These are phyloP conservation scores for Thecocarcelia acutangulata DNA, from an alignment of 2,888 invertebrate genomes.

Conservation along the genomic window DNA sequence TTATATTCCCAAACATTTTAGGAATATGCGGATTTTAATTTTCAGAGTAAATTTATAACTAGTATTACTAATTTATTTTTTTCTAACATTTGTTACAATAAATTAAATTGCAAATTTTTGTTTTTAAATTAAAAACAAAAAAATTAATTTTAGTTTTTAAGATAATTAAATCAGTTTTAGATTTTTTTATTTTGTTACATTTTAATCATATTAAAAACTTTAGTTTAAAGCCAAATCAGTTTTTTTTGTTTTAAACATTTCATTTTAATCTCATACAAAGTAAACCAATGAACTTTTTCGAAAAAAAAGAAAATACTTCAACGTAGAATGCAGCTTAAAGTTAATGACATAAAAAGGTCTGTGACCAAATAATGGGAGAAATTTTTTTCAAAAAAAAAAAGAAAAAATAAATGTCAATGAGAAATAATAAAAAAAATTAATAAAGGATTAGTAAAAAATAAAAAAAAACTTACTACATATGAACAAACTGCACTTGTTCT, in stretches of 20 bases:
- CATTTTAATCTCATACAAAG: slow-evolving; percentile 31
- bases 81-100: no score
- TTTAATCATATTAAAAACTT: slow-evolving; percentile 12
- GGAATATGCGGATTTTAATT: no score
- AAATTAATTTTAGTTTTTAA: neutral
- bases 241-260: slow-evolving; percentile 4
- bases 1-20: no score
- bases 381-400: slow-evolving; percentile 12
- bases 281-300: slow-evolving; percentile 30
- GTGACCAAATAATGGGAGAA: slow-evolving; percentile 54
- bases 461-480: neutral
- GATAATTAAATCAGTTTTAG: slow-evolving; percentile 1
- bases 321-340: slow-evolving; percentile 42
- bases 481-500: neutral
- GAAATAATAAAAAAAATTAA: slow-evolving; percentile 18
- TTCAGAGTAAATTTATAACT: no score
- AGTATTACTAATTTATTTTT: no score
- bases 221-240: neutral
- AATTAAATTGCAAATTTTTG: no score
- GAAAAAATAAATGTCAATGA: neutral
- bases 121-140: neutral
- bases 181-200: neutral
- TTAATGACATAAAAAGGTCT: slow-evolving; percentile 62
- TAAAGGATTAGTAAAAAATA: slow-evolving; percentile 2
- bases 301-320: slow-evolving; percentile 9